A percentile compares a stretch with the other conserved stretches of the same genome.
These are phyloP conservation scores for Thera britannica DNA, from an alignment of 2,888 invertebrate species.

Conservation along the genomic window DNA sequence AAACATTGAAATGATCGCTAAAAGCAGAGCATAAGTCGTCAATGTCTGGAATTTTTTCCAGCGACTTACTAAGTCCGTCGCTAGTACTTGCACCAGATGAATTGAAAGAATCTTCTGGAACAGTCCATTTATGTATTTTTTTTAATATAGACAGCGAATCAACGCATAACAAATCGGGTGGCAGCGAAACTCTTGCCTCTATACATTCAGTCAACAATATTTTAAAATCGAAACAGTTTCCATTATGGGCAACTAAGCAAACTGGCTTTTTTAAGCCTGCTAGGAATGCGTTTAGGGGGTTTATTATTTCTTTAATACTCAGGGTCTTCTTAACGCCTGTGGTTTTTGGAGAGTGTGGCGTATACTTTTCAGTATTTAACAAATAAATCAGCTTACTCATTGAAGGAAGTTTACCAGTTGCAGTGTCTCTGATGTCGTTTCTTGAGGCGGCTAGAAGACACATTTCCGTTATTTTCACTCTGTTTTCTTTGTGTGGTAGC, in stretches of 20 bases:
- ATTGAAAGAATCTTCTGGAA: background rate
- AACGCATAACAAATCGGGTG: conserved; percentile 84
- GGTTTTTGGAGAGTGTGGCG: conserved; percentile 66
- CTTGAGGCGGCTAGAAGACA: conserved; percentile 87
- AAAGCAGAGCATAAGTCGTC: conserved; percentile 49
- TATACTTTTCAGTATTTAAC: conserved; percentile 86
- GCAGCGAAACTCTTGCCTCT: conserved; percentile 75
- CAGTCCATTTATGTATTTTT: conserved; percentile 57
- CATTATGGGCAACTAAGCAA: conserved; percentile 94
- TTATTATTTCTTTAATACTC: conserved; percentile 84
- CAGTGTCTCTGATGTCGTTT: conserved; percentile 69
- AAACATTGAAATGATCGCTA: conserved; percentile 46
- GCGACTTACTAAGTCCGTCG: background rate
- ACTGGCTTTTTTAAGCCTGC: conserved; percentile 87
- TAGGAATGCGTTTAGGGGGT: conserved; percentile 86
- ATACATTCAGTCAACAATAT: conserved; percentile 86
- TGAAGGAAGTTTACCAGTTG: conserved; percentile 77
- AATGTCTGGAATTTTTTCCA: too few relatives aligned
- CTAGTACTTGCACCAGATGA: conserved; percentile 3
- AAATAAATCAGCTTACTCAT: conserved; percentile 88
- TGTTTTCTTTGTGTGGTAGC: conserved; percentile 83
- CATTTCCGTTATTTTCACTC: conserved; percentile 88
- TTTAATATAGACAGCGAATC: conserved; percentile 88
- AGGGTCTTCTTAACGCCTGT: conserved; percentile 87
- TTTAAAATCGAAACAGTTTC: conserved; percentile 91